A percentile compares a stretch with the other conserved stretches of the same genome.
These are phyloP conservation scores for Trichopria drosophilae DNA, from an alignment of 2,888 invertebrate species.

Conservation along the genomic window DNA sequence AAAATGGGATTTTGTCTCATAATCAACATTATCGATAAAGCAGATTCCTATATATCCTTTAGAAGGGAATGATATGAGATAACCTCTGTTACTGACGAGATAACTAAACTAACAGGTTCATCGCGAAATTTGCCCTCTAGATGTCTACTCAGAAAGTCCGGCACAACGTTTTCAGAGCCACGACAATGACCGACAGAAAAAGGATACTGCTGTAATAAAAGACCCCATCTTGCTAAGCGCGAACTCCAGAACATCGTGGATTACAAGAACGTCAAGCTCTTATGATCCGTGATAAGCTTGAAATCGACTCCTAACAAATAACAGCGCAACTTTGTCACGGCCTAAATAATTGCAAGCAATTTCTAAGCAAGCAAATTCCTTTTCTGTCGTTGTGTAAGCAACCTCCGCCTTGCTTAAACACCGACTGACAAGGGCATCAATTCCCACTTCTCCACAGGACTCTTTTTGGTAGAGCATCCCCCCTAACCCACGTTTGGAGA, in stretches of 20 bases:
- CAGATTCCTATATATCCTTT: too few species aligned
- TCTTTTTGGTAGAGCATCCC: too few species aligned
- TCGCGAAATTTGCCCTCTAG: too few species aligned
- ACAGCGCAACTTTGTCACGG: constrained; percentile 1
- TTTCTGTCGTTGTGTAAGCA: constrained; percentile 7
- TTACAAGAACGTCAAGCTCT: constrained; percentile 1
- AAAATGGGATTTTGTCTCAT: too few species aligned
- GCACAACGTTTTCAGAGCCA: constrained; percentile 11
- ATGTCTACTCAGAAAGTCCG: too few species aligned
- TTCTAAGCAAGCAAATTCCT: too few species aligned
- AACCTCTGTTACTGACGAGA: too few species aligned
- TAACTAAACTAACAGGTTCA: too few species aligned
- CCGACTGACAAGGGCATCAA: constrained; percentile 33
- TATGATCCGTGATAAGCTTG: constrained; percentile 9
- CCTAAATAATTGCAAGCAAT: constrained; percentile 6
- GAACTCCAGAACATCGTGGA: constrained; percentile 1
- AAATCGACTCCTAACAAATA: constrained; percentile 2
- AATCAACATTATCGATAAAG: too few species aligned
- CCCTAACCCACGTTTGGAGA: too few species aligned
- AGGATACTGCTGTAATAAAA: constrained; percentile 7
- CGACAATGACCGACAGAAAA: constrained; percentile 21
- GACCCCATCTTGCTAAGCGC: constrained; percentile 5
- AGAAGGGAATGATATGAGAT: too few species aligned
- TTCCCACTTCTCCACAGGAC: not conserved
- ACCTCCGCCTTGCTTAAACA: constrained; percentile 24